Conservation (phyloP, 2,888 invertebrate species). For the Scotopteryx bipunctaria region DNA sequence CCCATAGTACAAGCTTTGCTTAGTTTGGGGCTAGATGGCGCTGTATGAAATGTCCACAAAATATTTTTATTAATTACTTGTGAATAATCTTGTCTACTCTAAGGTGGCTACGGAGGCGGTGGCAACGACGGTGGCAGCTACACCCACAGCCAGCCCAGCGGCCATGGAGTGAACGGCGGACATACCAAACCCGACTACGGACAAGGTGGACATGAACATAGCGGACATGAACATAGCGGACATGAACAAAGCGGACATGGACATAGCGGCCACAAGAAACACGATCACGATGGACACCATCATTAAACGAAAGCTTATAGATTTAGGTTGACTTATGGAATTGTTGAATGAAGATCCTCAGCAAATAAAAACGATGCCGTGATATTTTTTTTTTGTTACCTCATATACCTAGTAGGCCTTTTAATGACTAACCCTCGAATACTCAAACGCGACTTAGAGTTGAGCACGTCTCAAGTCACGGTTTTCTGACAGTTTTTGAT, state of each 20-base stretch:
- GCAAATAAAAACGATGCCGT: constrained; percentile 7
- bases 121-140: neutral
- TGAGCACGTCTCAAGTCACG: no score
- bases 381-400: constrained; percentile 1
- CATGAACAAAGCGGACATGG: neutral
- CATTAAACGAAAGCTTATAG: neutral
- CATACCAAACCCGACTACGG: constrained; percentile 7
- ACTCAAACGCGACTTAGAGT: no score
- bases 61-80: no score
- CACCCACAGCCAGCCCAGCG: neutral
- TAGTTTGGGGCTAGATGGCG: no score
- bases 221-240: neutral
- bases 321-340: neutral
- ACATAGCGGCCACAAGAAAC: neutral
- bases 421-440: no score
- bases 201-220: neutral
- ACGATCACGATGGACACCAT: neutral
- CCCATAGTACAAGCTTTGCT: no score
- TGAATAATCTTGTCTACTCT: neutral
- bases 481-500: no score
- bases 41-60: no score
- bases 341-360: neutral
- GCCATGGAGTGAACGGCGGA: constrained; percentile 1
- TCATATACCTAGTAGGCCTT: neutral
- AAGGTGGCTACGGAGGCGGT: neutral